Conservation (phyloP, 1,140 invertebrate genomes). For the Drosophila lini region DNA sequence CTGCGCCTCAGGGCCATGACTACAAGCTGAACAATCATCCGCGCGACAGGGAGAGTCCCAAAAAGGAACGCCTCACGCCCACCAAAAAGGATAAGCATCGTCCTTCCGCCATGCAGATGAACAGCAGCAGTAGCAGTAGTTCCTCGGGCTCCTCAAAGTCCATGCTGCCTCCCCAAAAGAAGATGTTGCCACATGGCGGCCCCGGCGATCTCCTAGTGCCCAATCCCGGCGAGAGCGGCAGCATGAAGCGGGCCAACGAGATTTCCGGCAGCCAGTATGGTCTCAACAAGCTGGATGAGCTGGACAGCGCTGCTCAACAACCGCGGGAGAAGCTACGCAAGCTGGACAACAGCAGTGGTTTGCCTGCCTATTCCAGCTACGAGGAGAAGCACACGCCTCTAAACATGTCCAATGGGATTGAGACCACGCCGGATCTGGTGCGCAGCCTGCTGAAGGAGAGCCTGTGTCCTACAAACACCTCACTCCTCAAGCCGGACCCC, state of each 20-base stretch:
- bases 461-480: constrained; percentile 65
- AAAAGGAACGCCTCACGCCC: constrained; percentile 69
- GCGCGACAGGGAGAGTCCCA: constrained; percentile 69
- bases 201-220: constrained; percentile 22
- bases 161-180: constrained; percentile 65
- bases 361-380: constrained; percentile 46
- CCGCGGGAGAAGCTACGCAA: constrained; percentile 76
- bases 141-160: constrained; percentile 40
- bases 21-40: constrained; percentile 69
- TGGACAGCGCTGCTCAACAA: constrained; percentile 54
- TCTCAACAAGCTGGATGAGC: constrained; percentile 63
- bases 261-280: constrained; percentile 55
- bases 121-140: constrained; percentile 1
- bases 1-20: constrained; percentile 52
- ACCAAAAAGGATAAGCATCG: constrained; percentile 77
- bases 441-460: constrained; percentile 81
- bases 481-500: constrained; percentile 71
- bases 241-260: constrained; percentile 75
- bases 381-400: constrained; percentile 69
- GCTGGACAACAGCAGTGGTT: constrained; percentile 54
- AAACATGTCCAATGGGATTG: constrained; percentile 77
- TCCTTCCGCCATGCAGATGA: constrained; percentile 24
- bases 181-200: constrained; percentile 30
- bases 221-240: constrained; percentile 49
- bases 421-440: constrained; percentile 83